These are phyloP conservation scores for Lingula anatina DNA, from an alignment of 2,888 invertebrate species.

Conservation along the genomic window DNA sequence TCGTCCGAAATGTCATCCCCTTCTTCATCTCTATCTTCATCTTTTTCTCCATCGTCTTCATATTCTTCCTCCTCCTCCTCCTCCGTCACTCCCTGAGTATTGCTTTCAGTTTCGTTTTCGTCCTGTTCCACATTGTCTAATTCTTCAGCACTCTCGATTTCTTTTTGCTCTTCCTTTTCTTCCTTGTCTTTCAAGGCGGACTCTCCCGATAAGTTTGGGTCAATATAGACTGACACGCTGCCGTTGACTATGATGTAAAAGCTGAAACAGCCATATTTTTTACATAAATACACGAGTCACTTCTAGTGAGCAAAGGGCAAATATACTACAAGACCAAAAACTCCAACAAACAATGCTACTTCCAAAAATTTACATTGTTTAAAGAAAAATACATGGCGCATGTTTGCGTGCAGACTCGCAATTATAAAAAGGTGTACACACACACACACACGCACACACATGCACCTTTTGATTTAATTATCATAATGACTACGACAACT, in stretches of 20 bases:
- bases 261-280: neutral
- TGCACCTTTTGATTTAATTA: no score
- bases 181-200: constrained; percentile 4
- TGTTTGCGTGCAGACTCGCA: no score
- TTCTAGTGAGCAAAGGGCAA: no score
- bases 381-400: no score
- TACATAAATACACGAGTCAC: no score
- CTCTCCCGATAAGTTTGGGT: neutral
- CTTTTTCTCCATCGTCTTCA: constrained; percentile 2
- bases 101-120: neutral
- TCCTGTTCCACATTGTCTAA: neutral
- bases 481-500: no score
- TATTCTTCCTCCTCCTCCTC: constrained; percentile 3
- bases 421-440: no score
- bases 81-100: neutral
- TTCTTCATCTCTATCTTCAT: constrained; percentile 6
- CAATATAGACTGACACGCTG: neutral
- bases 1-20: neutral
- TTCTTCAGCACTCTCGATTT: neutral
- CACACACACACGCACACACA: no score
- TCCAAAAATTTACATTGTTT: no score
- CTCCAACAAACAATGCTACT: no score
- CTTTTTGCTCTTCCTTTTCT: constrained; percentile 1
- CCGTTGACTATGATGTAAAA: neutral
- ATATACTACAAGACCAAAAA: no score